Evolutionary conservation across 2,888 invertebrate species (phyloP), one percentile per base, ranked within the genome.

Genomic region (Phytoseiulus persimilis): DNA sequence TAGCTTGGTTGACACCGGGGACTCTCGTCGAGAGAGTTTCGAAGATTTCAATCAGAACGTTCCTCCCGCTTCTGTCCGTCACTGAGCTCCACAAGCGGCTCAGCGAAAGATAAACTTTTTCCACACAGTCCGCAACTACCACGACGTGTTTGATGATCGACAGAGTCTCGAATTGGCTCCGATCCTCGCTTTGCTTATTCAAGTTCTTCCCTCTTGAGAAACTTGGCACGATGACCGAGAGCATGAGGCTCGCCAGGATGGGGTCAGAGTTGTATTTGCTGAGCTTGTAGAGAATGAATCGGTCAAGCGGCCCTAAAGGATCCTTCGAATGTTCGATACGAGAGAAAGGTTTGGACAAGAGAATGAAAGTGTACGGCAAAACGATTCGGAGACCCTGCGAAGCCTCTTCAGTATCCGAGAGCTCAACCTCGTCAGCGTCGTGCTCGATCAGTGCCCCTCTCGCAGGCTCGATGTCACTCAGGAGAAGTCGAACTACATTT

Each of bases 21-120:
- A 87, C 31, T 23, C 45, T 92, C 0, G 95, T 95, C 90, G 96
- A 92, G 91, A 97, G 92, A 91, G 95, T 95, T 92, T 96, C 95
- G 23, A 96, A 93, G 93, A 96, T 95, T 91, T 95, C 95, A 91
- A 96, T 93, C 90, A 96, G 95, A 46, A 94, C 93, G 90, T 95
- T 87, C 45, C 87, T 14, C n/a, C 87, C 45, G 33, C 45, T 87
- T 33, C 87, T 31, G 32, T 45, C 87, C 5, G 32, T 45, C 5
- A 87, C 87, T 28, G 45, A n/a, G 32, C 39, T 33, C 87, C 87
- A 87, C 33, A 87, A n/a, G 6, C 87, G 32, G 45, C 87, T 14
- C n/a, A 87, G 39, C n/a, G 87, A 14, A n/a, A 33, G 45, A 45
- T 87, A 87, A 23, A 87, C 33, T 28, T 87, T 45, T 33, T n/a